Evolutionary conservation across 2,797 vertebrate species (phyloP).

Genomic region (Phataginus tetradactyla): DNA sequence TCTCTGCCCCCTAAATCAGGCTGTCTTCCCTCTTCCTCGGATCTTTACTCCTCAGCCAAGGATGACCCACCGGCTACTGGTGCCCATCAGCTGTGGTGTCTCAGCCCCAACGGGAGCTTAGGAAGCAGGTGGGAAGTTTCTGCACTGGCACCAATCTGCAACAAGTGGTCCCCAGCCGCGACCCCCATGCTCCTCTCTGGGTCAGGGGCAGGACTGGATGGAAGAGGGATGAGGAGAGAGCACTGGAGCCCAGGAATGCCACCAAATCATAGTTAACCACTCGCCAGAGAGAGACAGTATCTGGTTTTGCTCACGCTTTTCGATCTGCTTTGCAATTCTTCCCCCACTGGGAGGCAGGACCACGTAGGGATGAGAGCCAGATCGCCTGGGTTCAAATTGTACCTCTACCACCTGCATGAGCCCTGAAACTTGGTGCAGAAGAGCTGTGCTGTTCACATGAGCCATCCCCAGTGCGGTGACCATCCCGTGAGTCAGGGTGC

Average conservation of each 20-base stretch:
- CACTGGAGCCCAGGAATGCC: background rate
- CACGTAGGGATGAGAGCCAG: background rate
- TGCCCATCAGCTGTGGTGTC: background rate
- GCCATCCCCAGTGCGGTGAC: background rate
- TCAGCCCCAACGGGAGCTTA: fast-evolving
- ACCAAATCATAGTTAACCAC: too few species aligned
- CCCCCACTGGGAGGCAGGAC: background rate
- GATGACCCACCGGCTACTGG: background rate
- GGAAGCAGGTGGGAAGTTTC: background rate
- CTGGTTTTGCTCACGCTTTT: fast-evolving
- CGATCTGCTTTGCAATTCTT: background rate
- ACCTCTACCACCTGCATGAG: too few species aligned
- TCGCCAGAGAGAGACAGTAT: background rate
- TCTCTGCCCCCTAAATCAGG: too few species aligned
- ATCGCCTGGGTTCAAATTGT: background rate
- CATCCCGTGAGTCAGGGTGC: background rate
- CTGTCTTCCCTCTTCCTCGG: background rate
- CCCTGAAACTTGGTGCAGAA: background rate
- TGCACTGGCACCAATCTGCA: fast-evolving
- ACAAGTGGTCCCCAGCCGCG: background rate
- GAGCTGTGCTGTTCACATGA: background rate
- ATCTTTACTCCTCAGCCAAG: background rate
- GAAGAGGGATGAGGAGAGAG: background rate
- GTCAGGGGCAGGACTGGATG: background rate
- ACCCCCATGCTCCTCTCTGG: background rate